Percentiles rank a stretch among this genome's conserved stretches.
These are phyloP conservation scores for Vanacampus margaritifer DNA, from an alignment of 2,113 vertebrate species.

Conservation along the genomic window DNA sequence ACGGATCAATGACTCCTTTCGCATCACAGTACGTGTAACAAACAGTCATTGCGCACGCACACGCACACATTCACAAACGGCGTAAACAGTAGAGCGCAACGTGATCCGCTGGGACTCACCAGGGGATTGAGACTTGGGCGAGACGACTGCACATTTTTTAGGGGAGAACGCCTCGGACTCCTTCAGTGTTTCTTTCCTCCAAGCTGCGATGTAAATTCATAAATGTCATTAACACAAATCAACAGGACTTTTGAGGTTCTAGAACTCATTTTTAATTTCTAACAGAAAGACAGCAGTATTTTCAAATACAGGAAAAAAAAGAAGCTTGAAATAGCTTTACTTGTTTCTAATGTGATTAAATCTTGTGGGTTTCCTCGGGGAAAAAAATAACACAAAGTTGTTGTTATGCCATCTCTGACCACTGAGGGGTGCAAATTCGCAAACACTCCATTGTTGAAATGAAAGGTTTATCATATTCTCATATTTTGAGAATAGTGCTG, in stretches of 20 bases:
- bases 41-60: not conserved
- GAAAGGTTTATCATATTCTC: too few relatives aligned
- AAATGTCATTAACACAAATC: not conserved
- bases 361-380: too few relatives aligned
- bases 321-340: not conserved
- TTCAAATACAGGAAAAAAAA: not conserved
- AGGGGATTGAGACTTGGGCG: slow-evolving; percentile 85
- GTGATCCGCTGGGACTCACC: slow-evolving; percentile 67
- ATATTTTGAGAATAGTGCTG: too few relatives aligned
- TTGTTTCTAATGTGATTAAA: not conserved
- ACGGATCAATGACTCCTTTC: not conserved
- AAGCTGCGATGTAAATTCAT: slow-evolving; percentile 49
- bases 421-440: slow-evolving; percentile 21
- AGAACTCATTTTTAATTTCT: not conserved
- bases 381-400: not conserved
- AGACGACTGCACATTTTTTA: slow-evolving; percentile 75
- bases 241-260: not conserved
- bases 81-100: not conserved
- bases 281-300: not conserved
- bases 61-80: not conserved
- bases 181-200: slow-evolving; percentile 82
- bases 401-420: slow-evolving; percentile 18
- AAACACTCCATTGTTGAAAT: not conserved
- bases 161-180: slow-evolving; percentile 82
- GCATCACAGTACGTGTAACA: not conserved